Conservation (phyloP, 1,140 invertebrate genomes). For the Tenebrio molitor region DNA sequence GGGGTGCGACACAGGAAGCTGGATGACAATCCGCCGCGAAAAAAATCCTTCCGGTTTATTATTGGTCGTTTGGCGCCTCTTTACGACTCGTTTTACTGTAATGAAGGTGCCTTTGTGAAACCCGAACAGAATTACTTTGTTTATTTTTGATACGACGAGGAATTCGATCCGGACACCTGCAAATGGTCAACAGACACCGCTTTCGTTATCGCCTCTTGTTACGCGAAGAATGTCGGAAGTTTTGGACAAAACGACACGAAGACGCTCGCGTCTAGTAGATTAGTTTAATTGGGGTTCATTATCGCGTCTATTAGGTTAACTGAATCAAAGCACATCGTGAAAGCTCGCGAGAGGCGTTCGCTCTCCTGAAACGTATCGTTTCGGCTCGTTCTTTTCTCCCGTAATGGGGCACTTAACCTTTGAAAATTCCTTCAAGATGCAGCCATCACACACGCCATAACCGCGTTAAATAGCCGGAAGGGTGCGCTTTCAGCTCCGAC, state of each 20-base stretch:
- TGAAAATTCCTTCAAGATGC: conserved; percentile 12
- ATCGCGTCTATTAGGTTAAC: conserved; percentile 20
- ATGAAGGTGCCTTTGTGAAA: conserved; percentile 5
- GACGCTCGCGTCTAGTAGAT: too few relatives aligned
- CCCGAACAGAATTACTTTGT: conserved; percentile 10
- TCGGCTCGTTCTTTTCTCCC: conserved; percentile 9
- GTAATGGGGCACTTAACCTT: conserved; percentile 31
- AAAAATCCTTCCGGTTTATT: conserved; percentile 4
- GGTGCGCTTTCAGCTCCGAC: too few relatives aligned
- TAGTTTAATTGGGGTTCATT: conserved; percentile 8
- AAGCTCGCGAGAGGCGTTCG: conserved; percentile 13
- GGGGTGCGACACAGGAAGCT: too few relatives aligned
- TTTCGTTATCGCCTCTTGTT: too few relatives aligned
- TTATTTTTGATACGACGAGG: conserved; percentile 10
- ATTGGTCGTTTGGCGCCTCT: background rate
- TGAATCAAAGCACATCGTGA: background rate
- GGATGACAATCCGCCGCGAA: too few relatives aligned
- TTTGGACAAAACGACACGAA: too few relatives aligned
- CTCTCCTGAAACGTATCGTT: background rate
- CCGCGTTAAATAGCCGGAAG: too few relatives aligned
- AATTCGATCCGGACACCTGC: too few relatives aligned
- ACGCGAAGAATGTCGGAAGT: too few relatives aligned
- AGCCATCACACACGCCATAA: too few relatives aligned
- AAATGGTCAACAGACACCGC: too few relatives aligned
- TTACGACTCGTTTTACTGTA: conserved; percentile 3